A percentile compares a stretch with the other conserved stretches of the same genome.
These are phyloP conservation scores for Chymomyza caudatula DNA, from an alignment of 2,888 invertebrate species.

Conservation along the genomic window DNA sequence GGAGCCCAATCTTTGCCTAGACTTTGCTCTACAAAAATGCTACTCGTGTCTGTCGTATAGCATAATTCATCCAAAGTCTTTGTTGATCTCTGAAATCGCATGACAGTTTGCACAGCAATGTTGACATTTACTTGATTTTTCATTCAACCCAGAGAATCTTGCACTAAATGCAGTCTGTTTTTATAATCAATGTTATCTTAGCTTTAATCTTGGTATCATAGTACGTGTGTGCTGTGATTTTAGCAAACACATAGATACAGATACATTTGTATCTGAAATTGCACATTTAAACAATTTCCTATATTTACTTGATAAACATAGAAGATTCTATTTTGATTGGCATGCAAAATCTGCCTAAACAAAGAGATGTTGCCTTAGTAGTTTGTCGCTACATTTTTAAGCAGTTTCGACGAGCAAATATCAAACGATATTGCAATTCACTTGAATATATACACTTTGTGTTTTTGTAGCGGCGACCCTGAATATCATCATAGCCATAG, in stretches of 20 bases:
- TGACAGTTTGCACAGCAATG: neutral
- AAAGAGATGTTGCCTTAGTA: neutral
- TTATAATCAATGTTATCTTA: neutral
- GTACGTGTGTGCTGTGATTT: neutral
- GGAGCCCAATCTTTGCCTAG: neutral
- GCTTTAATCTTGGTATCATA: neutral
- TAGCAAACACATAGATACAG: neutral
- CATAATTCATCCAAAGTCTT: neutral
- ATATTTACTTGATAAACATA: neutral
- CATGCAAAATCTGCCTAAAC: neutral
- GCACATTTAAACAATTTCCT: neutral
- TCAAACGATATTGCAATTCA: neutral
- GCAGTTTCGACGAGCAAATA: neutral
- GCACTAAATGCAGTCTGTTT: neutral
- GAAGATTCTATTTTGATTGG: neutral
- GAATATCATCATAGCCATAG: neutral
- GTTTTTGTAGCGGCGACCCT: neutral
- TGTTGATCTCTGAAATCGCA: neutral
- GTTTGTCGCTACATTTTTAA: neutral
- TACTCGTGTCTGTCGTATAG: neutral
- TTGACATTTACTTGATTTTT: neutral
- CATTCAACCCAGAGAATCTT: neutral
- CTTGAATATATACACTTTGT: neutral
- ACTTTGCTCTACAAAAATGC: neutral
- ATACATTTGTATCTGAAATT: too few species aligned